phyloP scores from a whole-genome alignment of 2,113 vertebrate species.

The Pogona vitticeps region DNA sequence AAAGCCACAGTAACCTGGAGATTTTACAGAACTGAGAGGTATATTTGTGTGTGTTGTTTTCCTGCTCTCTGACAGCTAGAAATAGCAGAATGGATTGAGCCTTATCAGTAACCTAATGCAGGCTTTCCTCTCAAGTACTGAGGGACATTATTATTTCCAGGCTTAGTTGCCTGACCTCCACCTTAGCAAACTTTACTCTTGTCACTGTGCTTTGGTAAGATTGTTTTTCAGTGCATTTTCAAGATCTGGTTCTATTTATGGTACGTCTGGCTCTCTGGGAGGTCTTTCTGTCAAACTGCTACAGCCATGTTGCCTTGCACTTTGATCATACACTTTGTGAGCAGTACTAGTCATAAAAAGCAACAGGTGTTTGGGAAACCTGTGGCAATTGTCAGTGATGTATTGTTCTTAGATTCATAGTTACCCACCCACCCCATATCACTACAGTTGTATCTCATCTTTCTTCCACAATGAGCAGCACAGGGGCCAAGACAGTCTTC shows the following conservation, averaged over 20 bases:
- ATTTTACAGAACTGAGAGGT: conserved; percentile 51
- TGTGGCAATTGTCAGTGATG: background rate
- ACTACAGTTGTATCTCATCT: background rate
- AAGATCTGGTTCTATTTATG: background rate
- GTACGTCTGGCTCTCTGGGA: background rate
- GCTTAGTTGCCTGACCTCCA: background rate
- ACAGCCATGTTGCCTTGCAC: background rate
- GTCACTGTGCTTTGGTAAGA: background rate
- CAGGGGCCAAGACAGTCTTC: background rate
- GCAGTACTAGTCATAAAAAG: background rate
- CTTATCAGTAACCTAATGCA: conserved; percentile 19
- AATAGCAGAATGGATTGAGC: conserved; percentile 25
- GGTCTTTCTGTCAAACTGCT: conserved; percentile 25
- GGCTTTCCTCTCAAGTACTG: background rate
- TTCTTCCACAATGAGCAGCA: background rate
- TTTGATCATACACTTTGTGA: conserved; percentile 10
- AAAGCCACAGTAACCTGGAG: conserved; percentile 57
- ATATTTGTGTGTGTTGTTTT: conserved; percentile 9
- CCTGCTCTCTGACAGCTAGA: conserved; percentile 2
- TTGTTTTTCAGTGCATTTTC: background rate
- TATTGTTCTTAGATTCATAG: background rate
- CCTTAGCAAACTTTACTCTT: background rate
- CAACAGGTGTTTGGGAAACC: background rate
- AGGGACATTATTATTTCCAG: conserved; percentile 15
- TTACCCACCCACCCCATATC: too few relatives aligned